Evolutionary conservation across 2,113 vertebrate species (phyloP).

Genomic region (Oenanthe melanoleuca): DNA sequence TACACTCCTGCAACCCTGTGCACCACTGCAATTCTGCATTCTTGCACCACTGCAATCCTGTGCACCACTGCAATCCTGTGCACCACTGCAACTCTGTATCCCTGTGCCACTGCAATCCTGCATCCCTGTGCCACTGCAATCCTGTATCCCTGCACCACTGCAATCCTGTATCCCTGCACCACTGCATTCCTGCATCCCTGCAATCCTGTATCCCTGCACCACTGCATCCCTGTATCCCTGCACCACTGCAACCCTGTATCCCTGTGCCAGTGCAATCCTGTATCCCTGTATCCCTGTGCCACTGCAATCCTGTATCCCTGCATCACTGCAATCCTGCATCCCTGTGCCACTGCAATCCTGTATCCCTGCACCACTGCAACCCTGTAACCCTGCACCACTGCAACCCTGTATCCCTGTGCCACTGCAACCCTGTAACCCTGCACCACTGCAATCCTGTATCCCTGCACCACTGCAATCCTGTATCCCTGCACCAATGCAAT

Average conservation of each 20-base stretch:
- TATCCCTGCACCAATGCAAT: rapidly evolving
- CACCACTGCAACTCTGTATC: too few species aligned
- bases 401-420: neutral
- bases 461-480: too few species aligned
- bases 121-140: too few species aligned
- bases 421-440: rapidly evolving
- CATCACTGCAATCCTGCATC: rapidly evolving
- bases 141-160: neutral
- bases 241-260: neutral
- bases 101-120: neutral
- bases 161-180: neutral
- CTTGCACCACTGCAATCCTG: neutral
- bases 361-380: rapidly evolving
- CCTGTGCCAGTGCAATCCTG: neutral
- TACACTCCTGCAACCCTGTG: rapidly evolving
- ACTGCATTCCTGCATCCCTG: neutral
- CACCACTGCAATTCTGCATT: neutral
- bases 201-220: too few species aligned
- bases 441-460: neutral
- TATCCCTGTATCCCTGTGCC: neutral
- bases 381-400: rapidly evolving
- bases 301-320: neutral
- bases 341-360: rapidly evolving
- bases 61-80: too few species aligned
- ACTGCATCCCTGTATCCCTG: neutral